A percentile compares a stretch with the other conserved stretches of the same genome.
Evolutionary conservation across 2,888 invertebrate species (phyloP).

Genomic region (Unio pictorum): DNA sequence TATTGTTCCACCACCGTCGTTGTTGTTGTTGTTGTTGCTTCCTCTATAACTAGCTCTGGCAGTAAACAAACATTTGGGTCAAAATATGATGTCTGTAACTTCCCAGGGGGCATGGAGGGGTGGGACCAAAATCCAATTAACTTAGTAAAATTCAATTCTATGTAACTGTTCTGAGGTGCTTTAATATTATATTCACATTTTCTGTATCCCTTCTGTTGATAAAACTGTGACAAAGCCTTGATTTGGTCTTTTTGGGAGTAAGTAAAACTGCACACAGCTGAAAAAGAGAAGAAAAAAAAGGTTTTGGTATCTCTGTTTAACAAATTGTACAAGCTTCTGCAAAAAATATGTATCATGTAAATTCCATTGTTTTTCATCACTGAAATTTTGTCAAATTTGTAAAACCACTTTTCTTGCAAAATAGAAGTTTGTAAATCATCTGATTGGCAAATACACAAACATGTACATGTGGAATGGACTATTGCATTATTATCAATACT

Average conservation of each 20-base stretch:
- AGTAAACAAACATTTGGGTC: constrained; percentile 36
- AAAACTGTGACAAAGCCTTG: constrained; percentile 41
- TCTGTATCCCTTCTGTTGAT: constrained; percentile 43
- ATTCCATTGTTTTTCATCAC: too few species aligned
- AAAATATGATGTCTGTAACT: constrained; percentile 14
- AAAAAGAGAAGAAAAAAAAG: constrained; percentile 15
- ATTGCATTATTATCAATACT: too few species aligned
- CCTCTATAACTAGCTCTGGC: constrained; percentile 43
- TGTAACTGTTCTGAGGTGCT: constrained; percentile 44
- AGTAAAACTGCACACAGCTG: constrained; percentile 56
- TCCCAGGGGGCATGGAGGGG: constrained; percentile 36
- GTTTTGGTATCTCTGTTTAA: too few species aligned
- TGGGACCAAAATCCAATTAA: constrained; percentile 48
- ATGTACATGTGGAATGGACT: too few species aligned
- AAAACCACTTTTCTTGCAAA: too few species aligned
- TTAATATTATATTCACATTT: constrained; percentile 50
- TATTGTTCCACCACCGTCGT: constrained; percentile 11
- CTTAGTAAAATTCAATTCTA: constrained; percentile 52
- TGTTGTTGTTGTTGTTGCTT: constrained; percentile 16
- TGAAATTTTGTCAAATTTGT: too few species aligned
- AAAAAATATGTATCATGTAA: too few species aligned
- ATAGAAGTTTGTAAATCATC: too few species aligned
- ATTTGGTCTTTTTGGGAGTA: constrained; percentile 49
- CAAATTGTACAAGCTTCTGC: too few species aligned
- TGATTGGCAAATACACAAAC: too few species aligned